These are phyloP conservation scores for Lophius piscatorius DNA, from an alignment of 2,113 vertebrate genomes.

Conservation along the genomic window DNA sequence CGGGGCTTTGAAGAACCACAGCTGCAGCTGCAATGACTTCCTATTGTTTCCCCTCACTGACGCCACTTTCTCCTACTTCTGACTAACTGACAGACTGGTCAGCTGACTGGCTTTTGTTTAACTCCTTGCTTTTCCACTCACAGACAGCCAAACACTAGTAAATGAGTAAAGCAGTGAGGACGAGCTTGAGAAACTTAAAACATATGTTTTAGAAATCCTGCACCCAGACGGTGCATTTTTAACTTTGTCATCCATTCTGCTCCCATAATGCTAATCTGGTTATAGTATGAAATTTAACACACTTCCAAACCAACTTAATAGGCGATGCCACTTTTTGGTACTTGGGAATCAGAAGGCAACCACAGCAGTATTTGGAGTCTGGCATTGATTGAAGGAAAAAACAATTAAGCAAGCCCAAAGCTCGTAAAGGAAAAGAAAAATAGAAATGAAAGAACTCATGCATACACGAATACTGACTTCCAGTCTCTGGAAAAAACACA, in stretches of 20 bases:
- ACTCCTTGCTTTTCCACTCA: slow-evolving; percentile 45
- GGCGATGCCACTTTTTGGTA: slow-evolving; percentile 34
- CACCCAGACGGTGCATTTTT: neutral
- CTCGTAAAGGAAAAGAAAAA: neutral
- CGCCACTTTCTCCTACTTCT: slow-evolving; percentile 73
- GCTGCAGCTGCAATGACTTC: slow-evolving; percentile 80
- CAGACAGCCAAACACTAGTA: slow-evolving; percentile 13
- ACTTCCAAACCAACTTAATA: slow-evolving; percentile 30
- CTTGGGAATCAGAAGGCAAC: slow-evolving; percentile 23
- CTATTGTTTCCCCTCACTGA: slow-evolving; percentile 76
- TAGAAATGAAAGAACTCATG: neutral
- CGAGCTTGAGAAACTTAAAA: neutral
- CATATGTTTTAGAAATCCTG: too few relatives aligned
- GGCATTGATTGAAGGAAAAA: slow-evolving; percentile 27
- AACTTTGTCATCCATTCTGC: slow-evolving; percentile 12
- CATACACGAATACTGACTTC: neutral
- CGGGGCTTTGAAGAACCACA: slow-evolving; percentile 57
- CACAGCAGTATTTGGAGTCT: slow-evolving; percentile 25
- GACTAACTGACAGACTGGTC: slow-evolving; percentile 30
- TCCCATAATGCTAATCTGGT: too few relatives aligned
- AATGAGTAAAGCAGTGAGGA: slow-evolving; percentile 3
- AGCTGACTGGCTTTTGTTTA: slow-evolving; percentile 55
- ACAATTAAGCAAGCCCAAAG: slow-evolving; percentile 21
- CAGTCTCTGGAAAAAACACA: slow-evolving; percentile 20
- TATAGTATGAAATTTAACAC: slow-evolving; percentile 47